Conservation (phyloP, 2,888 invertebrate species). For the Stomorhina lunata region DNA sequence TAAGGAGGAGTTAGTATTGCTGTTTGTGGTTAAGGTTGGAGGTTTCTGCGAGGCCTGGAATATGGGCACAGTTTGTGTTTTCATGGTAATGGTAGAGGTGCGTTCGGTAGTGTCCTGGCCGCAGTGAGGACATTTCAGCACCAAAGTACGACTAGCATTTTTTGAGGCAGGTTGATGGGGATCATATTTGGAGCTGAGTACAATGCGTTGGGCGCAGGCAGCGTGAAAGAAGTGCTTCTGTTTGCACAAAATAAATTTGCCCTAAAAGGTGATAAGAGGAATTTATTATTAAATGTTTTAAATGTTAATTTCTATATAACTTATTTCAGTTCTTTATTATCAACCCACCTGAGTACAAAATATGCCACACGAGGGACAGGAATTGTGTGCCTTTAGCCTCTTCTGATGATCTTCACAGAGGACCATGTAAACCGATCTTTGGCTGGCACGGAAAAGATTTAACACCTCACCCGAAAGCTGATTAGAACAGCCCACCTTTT, state of each 20-base stretch:
- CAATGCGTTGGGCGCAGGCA: slow-evolving; percentile 84
- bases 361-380: slow-evolving; percentile 93
- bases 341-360: slow-evolving; percentile 90
- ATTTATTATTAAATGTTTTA: background rate
- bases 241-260: slow-evolving; percentile 90
- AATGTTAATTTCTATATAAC: background rate
- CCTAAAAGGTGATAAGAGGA: slow-evolving; percentile 80
- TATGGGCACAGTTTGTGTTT: slow-evolving; percentile 83
- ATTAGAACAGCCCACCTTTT: slow-evolving; percentile 90
- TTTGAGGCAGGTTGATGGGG: slow-evolving; percentile 79
- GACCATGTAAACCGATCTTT: slow-evolving; percentile 88
- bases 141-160: slow-evolving; percentile 76
- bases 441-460: slow-evolving; percentile 85
- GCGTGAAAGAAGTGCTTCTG: slow-evolving; percentile 90
- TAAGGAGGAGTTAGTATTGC: slow-evolving; percentile 32
- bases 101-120: slow-evolving; percentile 82
- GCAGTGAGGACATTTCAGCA: slow-evolving; percentile 86
- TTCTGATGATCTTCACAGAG: slow-evolving; percentile 89
- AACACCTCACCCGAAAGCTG: slow-evolving; percentile 82
- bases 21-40: background rate
- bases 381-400: slow-evolving; percentile 89
- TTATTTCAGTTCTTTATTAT: background rate
- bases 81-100: slow-evolving; percentile 83
- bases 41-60: slow-evolving; percentile 82
- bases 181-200: slow-evolving; percentile 78